A percentile compares a stretch with the other conserved stretches of the same genome.
These are phyloP conservation scores for Gadus macrocephalus DNA, from an alignment of 2,113 vertebrate genomes.

Conservation along the genomic window DNA sequence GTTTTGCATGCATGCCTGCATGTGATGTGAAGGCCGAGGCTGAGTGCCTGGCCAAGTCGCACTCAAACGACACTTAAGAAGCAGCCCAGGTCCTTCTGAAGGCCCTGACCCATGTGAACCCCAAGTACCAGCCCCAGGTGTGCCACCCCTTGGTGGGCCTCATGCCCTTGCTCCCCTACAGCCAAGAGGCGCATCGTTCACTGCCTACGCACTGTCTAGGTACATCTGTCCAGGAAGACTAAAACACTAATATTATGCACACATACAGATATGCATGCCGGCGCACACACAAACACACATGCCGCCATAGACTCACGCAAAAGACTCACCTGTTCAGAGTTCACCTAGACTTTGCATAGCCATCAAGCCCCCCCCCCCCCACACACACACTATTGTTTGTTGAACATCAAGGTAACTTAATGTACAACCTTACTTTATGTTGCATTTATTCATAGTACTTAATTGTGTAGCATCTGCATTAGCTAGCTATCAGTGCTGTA, in stretches of 20 bases:
- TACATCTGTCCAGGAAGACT: conserved; percentile 41
- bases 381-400: too few relatives aligned
- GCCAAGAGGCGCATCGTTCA: conserved; percentile 75
- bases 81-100: conserved; percentile 68
- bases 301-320: too few relatives aligned
- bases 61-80: conserved; percentile 69
- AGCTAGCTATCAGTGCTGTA: too few relatives aligned
- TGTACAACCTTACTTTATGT: too few relatives aligned
- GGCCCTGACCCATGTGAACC: conserved; percentile 72
- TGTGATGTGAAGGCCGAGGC: conserved; percentile 68
- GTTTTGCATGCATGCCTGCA: conserved; percentile 32
- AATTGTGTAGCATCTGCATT: too few relatives aligned
- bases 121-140: conserved; percentile 78
- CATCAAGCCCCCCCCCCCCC: too few relatives aligned
- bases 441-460: too few relatives aligned
- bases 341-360: too few relatives aligned
- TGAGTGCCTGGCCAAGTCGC: conserved; percentile 71
- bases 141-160: conserved; percentile 75
- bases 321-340: too few relatives aligned
- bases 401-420: too few relatives aligned
- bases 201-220: conserved; percentile 70
- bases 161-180: conserved; percentile 62
- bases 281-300: too few relatives aligned
- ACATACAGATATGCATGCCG: not conserved
- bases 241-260: not conserved